phyloP scores from a whole-genome alignment of 1,140 invertebrate species.

The Delia radicum region DNA sequence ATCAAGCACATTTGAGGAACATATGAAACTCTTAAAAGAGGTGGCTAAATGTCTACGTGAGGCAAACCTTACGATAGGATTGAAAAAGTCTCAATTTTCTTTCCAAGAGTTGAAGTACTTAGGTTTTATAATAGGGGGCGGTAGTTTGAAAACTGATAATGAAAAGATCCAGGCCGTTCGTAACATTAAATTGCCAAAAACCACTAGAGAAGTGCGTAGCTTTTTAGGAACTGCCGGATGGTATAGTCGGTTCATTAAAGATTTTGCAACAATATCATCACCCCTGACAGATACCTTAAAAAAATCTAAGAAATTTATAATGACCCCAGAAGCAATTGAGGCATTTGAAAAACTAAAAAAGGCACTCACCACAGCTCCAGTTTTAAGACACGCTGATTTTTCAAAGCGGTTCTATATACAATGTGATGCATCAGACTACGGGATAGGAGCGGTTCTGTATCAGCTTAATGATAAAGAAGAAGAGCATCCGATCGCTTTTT shows the following conservation, averaged over 20 bases:
- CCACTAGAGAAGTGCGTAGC: constrained; percentile 41
- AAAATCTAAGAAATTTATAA: background rate
- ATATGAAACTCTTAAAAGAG: too few relatives aligned
- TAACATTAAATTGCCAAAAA: constrained; percentile 37
- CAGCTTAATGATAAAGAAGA: constrained; percentile 37
- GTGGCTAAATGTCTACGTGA: background rate
- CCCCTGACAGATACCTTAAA: constrained; percentile 32
- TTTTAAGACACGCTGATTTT: constrained; percentile 50
- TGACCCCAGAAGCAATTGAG: constrained; percentile 35
- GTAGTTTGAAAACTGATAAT: constrained; percentile 9
- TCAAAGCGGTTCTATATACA: constrained; percentile 44
- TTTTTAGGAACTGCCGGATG: constrained; percentile 57
- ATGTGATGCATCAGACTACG: constrained; percentile 48
- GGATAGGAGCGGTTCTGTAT: constrained; percentile 45
- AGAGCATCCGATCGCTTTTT: constrained; percentile 33
- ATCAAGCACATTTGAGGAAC: constrained; percentile 17
- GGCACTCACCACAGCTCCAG: constrained; percentile 41
- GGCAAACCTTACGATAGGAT: constrained; percentile 32
- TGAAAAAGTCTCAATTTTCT: constrained; percentile 40
- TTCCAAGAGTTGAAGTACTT: too few relatives aligned
- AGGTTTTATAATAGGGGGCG: constrained; percentile 35
- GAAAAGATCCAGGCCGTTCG: constrained; percentile 29
- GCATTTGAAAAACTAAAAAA: constrained; percentile 46
- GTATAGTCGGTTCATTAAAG: constrained; percentile 4
- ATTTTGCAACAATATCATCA: constrained; percentile 53